Base-by-base conservation (phyloP, 2,888 invertebrate species). In the Stramonita haemastoma region DNA sequence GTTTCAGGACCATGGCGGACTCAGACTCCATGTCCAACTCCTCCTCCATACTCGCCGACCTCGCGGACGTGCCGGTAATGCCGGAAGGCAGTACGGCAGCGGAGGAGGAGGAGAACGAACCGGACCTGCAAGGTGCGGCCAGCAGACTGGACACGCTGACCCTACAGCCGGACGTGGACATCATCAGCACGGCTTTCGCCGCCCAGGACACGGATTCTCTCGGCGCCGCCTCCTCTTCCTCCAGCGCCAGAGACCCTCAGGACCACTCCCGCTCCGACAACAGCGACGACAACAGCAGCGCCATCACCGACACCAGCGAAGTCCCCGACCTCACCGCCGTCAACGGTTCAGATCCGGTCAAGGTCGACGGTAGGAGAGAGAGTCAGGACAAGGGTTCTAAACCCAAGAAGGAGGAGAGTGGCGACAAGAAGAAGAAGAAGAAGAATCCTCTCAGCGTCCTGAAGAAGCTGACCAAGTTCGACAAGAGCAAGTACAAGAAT, bases 381-480 rank as follows among this genome's bases (percentile, higher is more conserved):
- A 79, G 36, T 32, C 79, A 73, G 70, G n/a, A 22, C 13, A 56
- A 81, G 46, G 32, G n/a, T 56, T 66, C 15, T 29, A 89, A 81
- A 46, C 66, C 81, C 26, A 36, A 34, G 46, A 46, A 32, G n/a
- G 79, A 60, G 15, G 87, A 77, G 2, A n/a, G 22, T 88, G 73
- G 60, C 70, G 87, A n/a, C 90, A 89, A 32, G 29, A 57, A 84
- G 32, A 22, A 29, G 36, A 87, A 92, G 83, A 91, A 91, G 87
- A 87, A 90, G 17, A 93, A 93, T 13, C 90, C 93, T 36, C 93
- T 93, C 89, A 91, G 92, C 36, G 89, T 92, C 73, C 91, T 94
- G 87, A 93, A 92, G 89, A 91, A 89, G 89, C 90, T 94, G 89
- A 94, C 94, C 46, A 93, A 93, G 88, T 93, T 93, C 88, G 93